Evolutionary conservation across 2,797 vertebrate species (phyloP), one percentile per base, ranked within the genome.

Genomic region (Sparus aurata): DNA sequence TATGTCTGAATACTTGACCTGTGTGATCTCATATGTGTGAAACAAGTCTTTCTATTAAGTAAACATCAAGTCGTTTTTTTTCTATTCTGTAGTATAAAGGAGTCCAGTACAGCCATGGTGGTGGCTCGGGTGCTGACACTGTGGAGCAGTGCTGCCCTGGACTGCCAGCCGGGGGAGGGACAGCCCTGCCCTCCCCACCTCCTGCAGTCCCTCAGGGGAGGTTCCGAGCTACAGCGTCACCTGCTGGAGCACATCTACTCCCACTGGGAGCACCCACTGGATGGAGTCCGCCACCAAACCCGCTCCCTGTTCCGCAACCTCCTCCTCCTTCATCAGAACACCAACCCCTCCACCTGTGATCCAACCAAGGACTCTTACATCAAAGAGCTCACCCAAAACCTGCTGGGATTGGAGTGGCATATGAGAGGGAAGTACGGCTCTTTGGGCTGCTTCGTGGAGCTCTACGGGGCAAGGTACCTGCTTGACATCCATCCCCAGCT

Each of bases 191-290:
- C 96, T n/a, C 52, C 79, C 30, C 41, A 71, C 81, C 92, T 99
- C 46, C 94, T 87, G 82, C 54, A 71, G 4, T 91, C 85, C 45
- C 92, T 99, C 72, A 87, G 85, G 2, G 97, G 98, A 10, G 95
- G 88, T 60, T 97, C 97, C 0, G 93, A 88, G 16, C 63, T 96
- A 23, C 90, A 91, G 23, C 87, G 61, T 3, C 93, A 79, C 79
- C 94, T 99, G 58, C 92, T 98, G 84, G 96, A 97, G 69, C 98
- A 99, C 55, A 92, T 98, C 77, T 98, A 98, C 73, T 95, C 96
- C 13, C 97, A 99, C 90, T 99, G 98, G 98, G 98, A 99, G 59
- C 97, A 99, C 84, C 97, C 98, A 0, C 73, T 99, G 43, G 98
- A 99, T 61, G 97, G 96, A 8, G 95, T 99, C 46, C 97, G 97